Conservation (phyloP, 2,113 vertebrate genomes). For the Spheniscus mendiculus region DNA sequence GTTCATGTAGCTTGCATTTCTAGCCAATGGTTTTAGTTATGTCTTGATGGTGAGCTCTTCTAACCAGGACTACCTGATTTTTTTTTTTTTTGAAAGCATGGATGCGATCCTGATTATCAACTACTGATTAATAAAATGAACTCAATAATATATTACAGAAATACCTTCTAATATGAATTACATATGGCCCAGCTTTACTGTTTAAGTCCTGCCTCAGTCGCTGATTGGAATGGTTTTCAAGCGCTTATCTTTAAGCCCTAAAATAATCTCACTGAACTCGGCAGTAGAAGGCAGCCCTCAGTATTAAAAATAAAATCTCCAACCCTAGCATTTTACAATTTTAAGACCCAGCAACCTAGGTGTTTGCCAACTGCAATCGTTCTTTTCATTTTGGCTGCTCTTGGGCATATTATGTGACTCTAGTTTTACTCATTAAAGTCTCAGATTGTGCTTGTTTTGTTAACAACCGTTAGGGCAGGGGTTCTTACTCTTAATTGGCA, state of each 20-base stretch:
- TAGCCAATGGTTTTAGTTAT: not conserved
- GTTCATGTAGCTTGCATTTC: not conserved
- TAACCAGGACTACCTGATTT: not conserved
- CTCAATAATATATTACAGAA: not conserved
- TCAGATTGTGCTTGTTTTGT: conserved; percentile 65
- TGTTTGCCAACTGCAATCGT: not conserved
- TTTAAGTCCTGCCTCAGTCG: not conserved
- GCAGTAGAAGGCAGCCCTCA: not conserved
- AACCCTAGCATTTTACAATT: not conserved
- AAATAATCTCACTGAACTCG: not conserved
- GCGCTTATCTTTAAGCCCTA: not conserved
- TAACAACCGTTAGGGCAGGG: conserved; percentile 61
- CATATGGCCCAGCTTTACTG: not conserved
- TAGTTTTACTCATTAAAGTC: conserved; percentile 65
- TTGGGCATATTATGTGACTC: conserved; percentile 35
- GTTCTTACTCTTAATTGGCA: conserved; percentile 66
- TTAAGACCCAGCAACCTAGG: not conserved
- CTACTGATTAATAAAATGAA: not conserved
- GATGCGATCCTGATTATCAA: not conserved
- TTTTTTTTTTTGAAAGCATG: not conserved
- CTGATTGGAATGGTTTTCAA: not conserved
- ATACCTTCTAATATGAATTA: not conserved
- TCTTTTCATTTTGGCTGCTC: conserved; percentile 57
- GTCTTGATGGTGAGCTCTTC: not conserved
- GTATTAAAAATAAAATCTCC: not conserved